Percentiles rank a stretch among this genome's conserved stretches.
phyloP scores from a whole-genome alignment of 2,113 vertebrate species.

The Gobiocypris rarus region DNA sequence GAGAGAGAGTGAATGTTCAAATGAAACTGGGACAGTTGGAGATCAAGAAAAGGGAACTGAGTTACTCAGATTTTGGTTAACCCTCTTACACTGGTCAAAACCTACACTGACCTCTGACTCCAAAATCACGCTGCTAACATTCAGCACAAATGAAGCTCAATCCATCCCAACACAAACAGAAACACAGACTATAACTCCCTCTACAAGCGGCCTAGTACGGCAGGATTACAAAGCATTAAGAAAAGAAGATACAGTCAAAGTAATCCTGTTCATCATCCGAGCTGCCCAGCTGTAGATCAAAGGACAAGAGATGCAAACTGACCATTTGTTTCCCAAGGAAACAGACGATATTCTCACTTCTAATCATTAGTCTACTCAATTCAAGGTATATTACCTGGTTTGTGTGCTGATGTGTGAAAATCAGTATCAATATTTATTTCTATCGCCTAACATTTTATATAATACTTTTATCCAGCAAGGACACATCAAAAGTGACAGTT shows the following conservation, averaged over 20 bases:
- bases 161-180: neutral
- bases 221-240: slow-evolving; percentile 77
- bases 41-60: slow-evolving; percentile 27
- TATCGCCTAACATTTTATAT: neutral
- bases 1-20: neutral
- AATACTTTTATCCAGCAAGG: too few relatives aligned
- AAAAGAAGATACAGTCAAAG: slow-evolving; percentile 71
- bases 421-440: neutral
- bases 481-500: neutral
- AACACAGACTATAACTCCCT: slow-evolving; percentile 11
- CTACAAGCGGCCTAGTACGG: slow-evolving; percentile 57
- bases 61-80: slow-evolving; percentile 14
- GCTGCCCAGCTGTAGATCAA: slow-evolving; percentile 64
- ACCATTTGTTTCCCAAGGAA: slow-evolving; percentile 1
- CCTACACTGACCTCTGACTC: slow-evolving; percentile 17
- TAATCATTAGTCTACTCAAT: neutral
- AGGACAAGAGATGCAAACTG: neutral
- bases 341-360: neutral
- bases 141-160: slow-evolving; percentile 17
- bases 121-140: neutral
- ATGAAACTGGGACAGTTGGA: slow-evolving; percentile 36
- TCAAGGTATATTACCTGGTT: neutral
- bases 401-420: neutral
- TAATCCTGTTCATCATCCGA: slow-evolving; percentile 75
- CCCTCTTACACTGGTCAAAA: slow-evolving; percentile 22